Base-by-base conservation (phyloP, 2,888 invertebrate genomes). In the Drosophila silvestris region DNA sequence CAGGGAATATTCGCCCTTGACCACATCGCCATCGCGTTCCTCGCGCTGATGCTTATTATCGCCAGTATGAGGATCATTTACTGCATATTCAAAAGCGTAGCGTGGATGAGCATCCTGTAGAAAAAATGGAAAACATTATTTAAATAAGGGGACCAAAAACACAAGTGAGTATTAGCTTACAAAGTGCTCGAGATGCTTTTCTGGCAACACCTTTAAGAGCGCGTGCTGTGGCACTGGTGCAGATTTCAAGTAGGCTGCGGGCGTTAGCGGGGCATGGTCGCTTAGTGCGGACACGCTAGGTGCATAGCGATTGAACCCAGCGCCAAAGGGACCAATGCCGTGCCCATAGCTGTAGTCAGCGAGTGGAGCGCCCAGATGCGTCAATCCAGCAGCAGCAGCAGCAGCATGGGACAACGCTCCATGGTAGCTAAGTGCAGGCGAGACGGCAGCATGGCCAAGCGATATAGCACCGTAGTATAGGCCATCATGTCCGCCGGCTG, bases 11-110 rank as follows among this genome's bases (percentile, higher is more conserved):
- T 95, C 95, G 92, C 96, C 96, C 92, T 95, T 95, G 32, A 96
- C 96, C 44, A 96, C 95, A 91, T 96, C 96, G 3, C 96, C 96
- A 77, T 96, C 96, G 19, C 96, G 94, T 87, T 96, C 95, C 91
- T 96, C 96, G 83, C 95, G 95, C 92, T 96, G 96, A 82, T 96
- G 95, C 90, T 96, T 96, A 75, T 96, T 94, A 89, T 96, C 96
- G 57, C 96, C 96, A 2, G 96, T 96, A 93, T 96, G 95, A 19
- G 96, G 95, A 92, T 96, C 96, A 89, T 96, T 95, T 14, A 96
- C 96, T 66, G 94, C 94, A 91, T 96, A 96, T 92, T 96, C 96
- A 91, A 95, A 96, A 22, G 96, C 95, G 92, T 96, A 96, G 64
- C 95, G 94, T 14, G 96, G 95, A 93, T 96, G 95, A 65, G 95